Evolutionary conservation across 1,140 invertebrate genomes (phyloP).

Genomic region (Zaprionus davidi): DNA sequence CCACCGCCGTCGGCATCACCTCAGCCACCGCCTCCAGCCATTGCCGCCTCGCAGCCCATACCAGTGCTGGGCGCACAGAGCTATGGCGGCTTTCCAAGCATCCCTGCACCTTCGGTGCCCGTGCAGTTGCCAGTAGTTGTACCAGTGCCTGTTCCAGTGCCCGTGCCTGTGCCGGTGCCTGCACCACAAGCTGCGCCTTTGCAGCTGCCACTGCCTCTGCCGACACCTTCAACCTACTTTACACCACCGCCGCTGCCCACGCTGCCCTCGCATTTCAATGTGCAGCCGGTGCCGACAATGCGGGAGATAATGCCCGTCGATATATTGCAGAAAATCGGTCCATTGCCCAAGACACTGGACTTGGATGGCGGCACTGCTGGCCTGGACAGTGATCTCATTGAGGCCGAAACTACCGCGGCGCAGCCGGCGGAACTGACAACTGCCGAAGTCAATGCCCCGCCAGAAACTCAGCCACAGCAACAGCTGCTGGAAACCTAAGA

Average conservation of each 20-base stretch:
- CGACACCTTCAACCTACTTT: conserved; percentile 34
- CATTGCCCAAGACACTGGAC: conserved; percentile 66
- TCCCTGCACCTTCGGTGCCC: background rate
- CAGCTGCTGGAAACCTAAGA: conserved; percentile 50
- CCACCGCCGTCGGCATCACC: conserved; percentile 42
- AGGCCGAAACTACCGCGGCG: background rate
- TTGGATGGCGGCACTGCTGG: conserved; percentile 42
- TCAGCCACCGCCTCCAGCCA: conserved; percentile 9
- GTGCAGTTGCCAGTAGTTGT: background rate
- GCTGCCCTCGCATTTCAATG: conserved; percentile 50
- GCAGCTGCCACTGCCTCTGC: conserved; percentile 27
- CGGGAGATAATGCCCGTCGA: conserved; percentile 71
- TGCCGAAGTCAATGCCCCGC: background rate
- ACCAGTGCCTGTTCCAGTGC: conserved; percentile 6
- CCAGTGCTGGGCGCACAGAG: conserved; percentile 40
- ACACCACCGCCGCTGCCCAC: conserved; percentile 63
- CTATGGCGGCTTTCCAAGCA: conserved; percentile 25
- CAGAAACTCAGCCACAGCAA: background rate
- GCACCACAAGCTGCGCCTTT: conserved; percentile 30
- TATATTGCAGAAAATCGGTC: conserved; percentile 65
- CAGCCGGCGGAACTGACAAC: conserved; percentile 7
- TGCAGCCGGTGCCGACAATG: conserved; percentile 56
- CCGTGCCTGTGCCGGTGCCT: conserved; percentile 29
- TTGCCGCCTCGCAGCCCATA: conserved; percentile 39
- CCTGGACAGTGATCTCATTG: conserved; percentile 48